A percentile compares a stretch with the other conserved stretches of the same genome.
phyloP scores from a whole-genome alignment of 2,888 invertebrate genomes.

The Cephus pygmeus region DNA sequence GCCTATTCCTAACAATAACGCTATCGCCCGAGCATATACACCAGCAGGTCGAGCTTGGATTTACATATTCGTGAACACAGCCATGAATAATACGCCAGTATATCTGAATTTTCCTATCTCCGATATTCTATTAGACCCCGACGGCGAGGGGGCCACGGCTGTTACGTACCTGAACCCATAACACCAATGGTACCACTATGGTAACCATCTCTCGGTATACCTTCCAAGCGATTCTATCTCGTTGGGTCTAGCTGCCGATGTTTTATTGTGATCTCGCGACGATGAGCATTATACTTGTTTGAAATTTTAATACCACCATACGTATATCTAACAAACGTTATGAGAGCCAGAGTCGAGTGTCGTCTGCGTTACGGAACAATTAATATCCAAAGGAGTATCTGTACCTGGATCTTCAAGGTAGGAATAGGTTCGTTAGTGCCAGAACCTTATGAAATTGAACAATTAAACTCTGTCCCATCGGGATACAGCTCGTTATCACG shows the following conservation, averaged over 20 bases:
- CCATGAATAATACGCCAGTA: conserved; percentile 23
- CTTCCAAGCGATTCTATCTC: conserved; percentile 32
- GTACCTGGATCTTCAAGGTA: neutral
- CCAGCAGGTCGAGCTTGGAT: conserved; percentile 20
- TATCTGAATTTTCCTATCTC: conserved; percentile 35
- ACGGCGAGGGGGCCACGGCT: conserved; percentile 11
- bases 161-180: conserved; percentile 11
- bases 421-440: neutral
- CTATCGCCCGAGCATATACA: conserved; percentile 17
- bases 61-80: conserved; percentile 32
- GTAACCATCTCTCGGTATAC: conserved; percentile 9
- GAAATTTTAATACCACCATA: neutral
- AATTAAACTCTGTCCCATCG: neutral
- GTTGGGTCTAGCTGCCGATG: conserved; percentile 26
- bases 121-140: conserved; percentile 38
- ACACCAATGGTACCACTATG: neutral
- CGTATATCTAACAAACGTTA: neutral
- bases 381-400: neutral
- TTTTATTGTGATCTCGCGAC: conserved; percentile 32
- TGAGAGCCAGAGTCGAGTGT: neutral
- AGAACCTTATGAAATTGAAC: neutral
- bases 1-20: conserved; percentile 20
- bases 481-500: neutral
- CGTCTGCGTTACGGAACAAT: neutral
- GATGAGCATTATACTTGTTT: neutral